Evolutionary conservation across 2,797 vertebrate species (phyloP), one percentile per base, ranked within the genome.

Genomic region (Aplochiton taeniatus): DNA sequence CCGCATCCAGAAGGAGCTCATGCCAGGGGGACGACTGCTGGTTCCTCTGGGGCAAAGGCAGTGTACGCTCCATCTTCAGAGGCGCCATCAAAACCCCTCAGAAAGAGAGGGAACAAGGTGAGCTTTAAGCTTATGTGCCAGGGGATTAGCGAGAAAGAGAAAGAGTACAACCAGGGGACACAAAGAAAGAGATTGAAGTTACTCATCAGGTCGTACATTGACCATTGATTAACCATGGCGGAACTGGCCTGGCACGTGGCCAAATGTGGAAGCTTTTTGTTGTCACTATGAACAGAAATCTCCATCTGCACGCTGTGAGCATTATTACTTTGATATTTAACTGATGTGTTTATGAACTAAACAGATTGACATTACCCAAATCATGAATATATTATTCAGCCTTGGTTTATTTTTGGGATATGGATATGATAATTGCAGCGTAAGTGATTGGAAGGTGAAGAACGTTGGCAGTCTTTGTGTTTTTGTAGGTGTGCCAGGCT

Each of bases 401-500:
- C 11, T 41, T 41, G 48, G 51, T 16, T 14, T 47, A 45, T 16
- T 17, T 11, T 6, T 20, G 54, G 6, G 74, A 83, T 79, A 66
- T 84, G 78, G 85, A 85, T 84, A 84, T 84, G 79, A 80, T 88
- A 76, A 89, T 85, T 83, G 85, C 81, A 82, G 82, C 75, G 81
- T 87, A 80, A 85, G 79, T 78, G 75, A 78, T 80, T 79, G 72
- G 77, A 81, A 86, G 93, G 93, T 91, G 93, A 93, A 83, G 72
- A 63, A 79, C 78, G 76, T 73, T 87, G 83, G 83, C 93, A 95
- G 93, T 92, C 89, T 52, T 47, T 67, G 65, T 55, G 63, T 72
- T 73, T 68, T 61, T 85, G 84, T 87, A 82, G 83, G 82, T 87
- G 84, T 87, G 87, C 87, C 89, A 89, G 87, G 78, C 81, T 88